Percentiles rank a stretch among this genome's conserved stretches.
These are phyloP conservation scores for Dione juno DNA, from an alignment of 2,888 invertebrate genomes.

Conservation along the genomic window DNA sequence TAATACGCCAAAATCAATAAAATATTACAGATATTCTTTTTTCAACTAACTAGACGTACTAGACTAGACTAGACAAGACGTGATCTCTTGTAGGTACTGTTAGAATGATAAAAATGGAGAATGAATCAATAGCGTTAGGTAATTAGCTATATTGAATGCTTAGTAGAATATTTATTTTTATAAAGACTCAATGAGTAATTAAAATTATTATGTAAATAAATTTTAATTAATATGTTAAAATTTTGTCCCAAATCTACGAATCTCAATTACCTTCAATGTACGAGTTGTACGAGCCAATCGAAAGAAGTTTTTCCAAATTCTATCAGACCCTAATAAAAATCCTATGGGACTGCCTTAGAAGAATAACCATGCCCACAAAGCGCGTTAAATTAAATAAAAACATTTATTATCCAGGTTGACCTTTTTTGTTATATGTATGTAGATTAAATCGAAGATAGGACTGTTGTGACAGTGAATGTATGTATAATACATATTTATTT, in stretches of 20 bases:
- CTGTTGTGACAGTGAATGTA: not conserved
- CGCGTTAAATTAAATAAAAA: slow-evolving; percentile 13
- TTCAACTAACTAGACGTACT: too few species aligned
- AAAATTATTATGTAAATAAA: too few species aligned
- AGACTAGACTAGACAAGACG: too few species aligned
- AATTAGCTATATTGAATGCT: too few species aligned
- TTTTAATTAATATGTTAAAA: not conserved
- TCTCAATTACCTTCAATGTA: not conserved
- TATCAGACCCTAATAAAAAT: slow-evolving; percentile 7
- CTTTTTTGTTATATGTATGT: slow-evolving; percentile 6
- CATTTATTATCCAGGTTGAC: slow-evolving; percentile 11
- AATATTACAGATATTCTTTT: too few species aligned
- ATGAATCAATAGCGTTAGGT: too few species aligned
- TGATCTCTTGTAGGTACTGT: too few species aligned
- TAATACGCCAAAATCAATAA: too few species aligned
- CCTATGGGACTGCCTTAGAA: not conserved
- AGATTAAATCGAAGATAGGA: slow-evolving; percentile 1
- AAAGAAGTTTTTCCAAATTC: not conserved
- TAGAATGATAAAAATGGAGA: too few species aligned
- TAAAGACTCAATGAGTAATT: too few species aligned
- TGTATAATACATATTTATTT: not conserved
- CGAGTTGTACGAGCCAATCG: not conserved
- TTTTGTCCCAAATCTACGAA: not conserved
- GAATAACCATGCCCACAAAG: not conserved
- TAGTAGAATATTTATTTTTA: too few species aligned